Percentiles rank a stretch among this genome's conserved stretches.
Evolutionary conservation across 53 echinoderm and acorn worm genomes (phyloP).

Genomic region (Temnopleurus reevesii): DNA sequence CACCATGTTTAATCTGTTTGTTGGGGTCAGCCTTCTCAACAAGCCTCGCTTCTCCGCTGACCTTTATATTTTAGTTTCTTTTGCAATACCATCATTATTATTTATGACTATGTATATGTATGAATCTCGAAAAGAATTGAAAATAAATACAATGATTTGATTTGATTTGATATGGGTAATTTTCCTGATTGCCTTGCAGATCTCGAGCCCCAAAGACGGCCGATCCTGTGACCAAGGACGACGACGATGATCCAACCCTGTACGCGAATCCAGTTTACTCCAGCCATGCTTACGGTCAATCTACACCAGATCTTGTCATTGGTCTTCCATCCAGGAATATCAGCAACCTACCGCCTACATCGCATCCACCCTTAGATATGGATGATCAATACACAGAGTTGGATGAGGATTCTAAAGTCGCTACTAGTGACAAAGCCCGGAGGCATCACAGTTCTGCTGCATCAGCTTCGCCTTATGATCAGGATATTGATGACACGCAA

Average conservation of each 20-base stretch:
- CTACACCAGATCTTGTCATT: background rate
- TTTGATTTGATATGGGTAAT: too few relatives aligned
- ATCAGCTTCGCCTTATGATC: background rate
- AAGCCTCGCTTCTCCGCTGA: too few relatives aligned
- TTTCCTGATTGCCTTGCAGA: background rate
- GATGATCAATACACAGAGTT: background rate
- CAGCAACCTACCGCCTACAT: background rate
- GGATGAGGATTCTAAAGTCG: background rate
- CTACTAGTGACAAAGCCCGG: too few relatives aligned
- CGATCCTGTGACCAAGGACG: background rate
- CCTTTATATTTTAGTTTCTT: too few relatives aligned
- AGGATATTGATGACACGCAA: background rate
- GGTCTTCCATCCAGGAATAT: background rate
- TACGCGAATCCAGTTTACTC: conserved; percentile 6
- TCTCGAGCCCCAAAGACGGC: background rate
- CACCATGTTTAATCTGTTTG: too few relatives aligned
- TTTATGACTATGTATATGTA: too few relatives aligned
- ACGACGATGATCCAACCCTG: background rate
- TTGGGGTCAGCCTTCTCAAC: too few relatives aligned
- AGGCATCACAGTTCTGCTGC: too few relatives aligned
- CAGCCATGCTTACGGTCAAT: background rate
- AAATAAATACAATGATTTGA: too few relatives aligned
- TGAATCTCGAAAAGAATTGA: too few relatives aligned
- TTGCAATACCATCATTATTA: too few relatives aligned
- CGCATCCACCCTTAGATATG: too few relatives aligned